Evolutionary conservation across 2,797 vertebrate species (phyloP).

Genomic region (Poeciliopsis turneri): DNA sequence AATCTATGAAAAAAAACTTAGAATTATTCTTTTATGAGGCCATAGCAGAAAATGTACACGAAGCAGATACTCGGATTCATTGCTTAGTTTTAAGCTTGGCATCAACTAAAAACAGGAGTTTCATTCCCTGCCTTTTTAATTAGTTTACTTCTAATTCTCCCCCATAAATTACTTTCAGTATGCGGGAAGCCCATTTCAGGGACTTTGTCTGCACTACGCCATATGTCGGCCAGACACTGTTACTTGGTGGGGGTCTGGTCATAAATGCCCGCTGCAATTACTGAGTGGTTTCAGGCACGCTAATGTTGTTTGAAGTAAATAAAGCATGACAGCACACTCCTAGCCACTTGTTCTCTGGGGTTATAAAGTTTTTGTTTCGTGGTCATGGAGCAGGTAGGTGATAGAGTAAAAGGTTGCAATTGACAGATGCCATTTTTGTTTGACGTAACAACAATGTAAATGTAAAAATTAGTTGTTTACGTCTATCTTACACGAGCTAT

Average conservation of each 20-base stretch:
- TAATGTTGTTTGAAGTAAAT: constrained; percentile 49
- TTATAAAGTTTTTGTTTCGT: constrained; percentile 34
- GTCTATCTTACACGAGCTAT: neutral
- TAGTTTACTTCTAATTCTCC: constrained; percentile 52
- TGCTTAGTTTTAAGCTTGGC: neutral
- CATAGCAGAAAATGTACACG: neutral
- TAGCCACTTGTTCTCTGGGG: constrained; percentile 43
- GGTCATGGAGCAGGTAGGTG: constrained; percentile 11
- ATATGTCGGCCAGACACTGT: constrained; percentile 70
- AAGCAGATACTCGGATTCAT: neutral
- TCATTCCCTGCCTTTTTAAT: constrained; percentile 47
- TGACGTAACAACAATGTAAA: neutral
- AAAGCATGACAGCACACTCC: constrained; percentile 52
- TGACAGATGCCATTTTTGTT: neutral
- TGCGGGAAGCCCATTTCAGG: constrained; percentile 57
- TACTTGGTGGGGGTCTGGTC: constrained; percentile 50
- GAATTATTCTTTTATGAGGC: neutral
- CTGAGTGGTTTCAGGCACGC: constrained; percentile 39
- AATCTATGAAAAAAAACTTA: neutral
- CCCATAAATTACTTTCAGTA: constrained; percentile 52
- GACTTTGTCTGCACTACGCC: constrained; percentile 70
- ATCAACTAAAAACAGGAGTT: constrained; percentile 19
- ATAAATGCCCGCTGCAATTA: constrained; percentile 63
- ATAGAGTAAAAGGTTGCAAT: neutral
- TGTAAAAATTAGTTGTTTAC: neutral